These are phyloP conservation scores for Prionchulus punctatus DNA, from an alignment of 2,888 invertebrate genomes.

Conservation along the genomic window DNA sequence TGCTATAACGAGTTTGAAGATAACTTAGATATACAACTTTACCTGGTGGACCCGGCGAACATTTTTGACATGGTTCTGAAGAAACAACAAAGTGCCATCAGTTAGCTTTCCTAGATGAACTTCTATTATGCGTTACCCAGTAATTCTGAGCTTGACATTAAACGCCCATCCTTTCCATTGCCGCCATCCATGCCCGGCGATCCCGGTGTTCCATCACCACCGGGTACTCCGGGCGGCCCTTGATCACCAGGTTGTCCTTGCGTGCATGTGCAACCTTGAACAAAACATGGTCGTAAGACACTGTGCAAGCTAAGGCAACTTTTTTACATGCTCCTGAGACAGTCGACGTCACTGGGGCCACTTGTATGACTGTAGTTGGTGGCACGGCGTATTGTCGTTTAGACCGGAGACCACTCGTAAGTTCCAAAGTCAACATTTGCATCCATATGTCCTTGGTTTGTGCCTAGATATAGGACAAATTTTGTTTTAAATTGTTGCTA, in stretches of 20 bases:
- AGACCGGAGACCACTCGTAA: neutral
- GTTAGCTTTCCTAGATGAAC: too few species aligned
- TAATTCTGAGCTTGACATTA: too few species aligned
- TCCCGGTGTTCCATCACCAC: neutral
- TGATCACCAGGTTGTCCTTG: neutral
- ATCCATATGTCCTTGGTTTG: too few species aligned
- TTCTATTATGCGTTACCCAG: too few species aligned
- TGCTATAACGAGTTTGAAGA: too few species aligned
- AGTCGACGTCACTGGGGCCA: neutral
- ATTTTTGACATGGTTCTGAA: slow-evolving; percentile 5
- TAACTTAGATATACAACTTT: too few species aligned
- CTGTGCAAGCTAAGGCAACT: neutral
- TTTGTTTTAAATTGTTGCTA: too few species aligned
- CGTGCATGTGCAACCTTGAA: neutral
- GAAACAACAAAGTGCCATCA: too few species aligned
- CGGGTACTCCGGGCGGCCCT: neutral
- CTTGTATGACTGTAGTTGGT: neutral
- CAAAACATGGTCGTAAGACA: neutral
- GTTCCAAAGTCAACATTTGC: too few species aligned
- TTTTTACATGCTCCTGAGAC: neutral
- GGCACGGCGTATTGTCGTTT: neutral
- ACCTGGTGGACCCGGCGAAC: slow-evolving; percentile 4
- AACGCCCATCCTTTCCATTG: neutral
- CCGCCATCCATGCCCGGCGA: neutral
- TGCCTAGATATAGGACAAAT: too few species aligned